Evolutionary conservation across 37 sponge, comb jelly and placozoan genomes (phyloP).

Genomic region (Diacarnus erythraeanus): DNA sequence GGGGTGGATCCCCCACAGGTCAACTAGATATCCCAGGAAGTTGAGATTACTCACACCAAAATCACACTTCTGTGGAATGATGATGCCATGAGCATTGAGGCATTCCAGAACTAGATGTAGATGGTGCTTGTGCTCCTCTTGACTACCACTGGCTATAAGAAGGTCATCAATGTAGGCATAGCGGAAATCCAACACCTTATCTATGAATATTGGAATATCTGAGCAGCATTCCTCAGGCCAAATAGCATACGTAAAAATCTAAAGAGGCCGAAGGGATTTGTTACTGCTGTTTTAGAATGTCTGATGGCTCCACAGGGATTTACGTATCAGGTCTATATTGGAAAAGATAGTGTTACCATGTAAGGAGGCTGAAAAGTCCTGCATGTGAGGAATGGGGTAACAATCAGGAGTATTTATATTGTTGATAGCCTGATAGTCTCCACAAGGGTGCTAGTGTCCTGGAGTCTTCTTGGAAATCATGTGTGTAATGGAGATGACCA

Average conservation of each 20-base stretch:
- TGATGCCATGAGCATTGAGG: conserved; percentile 41
- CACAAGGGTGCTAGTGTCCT: conserved; percentile 72
- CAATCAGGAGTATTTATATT: conserved; percentile 44
- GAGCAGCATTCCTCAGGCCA: conserved; percentile 59
- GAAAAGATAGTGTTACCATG: conserved; percentile 63
- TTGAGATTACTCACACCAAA: conserved; percentile 16
- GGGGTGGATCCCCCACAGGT: conserved; percentile 34
- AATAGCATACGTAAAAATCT: conserved; percentile 60
- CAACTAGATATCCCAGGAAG: conserved; percentile 35
- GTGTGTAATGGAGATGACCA: conserved; percentile 71
- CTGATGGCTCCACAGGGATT: conserved; percentile 45
- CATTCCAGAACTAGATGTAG: conserved; percentile 41
- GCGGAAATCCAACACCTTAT: conserved; percentile 48
- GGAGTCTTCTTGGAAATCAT: conserved; percentile 64
- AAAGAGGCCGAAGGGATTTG: conserved; percentile 65
- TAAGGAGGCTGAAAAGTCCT: conserved; percentile 50
- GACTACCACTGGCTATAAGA: conserved; percentile 51
- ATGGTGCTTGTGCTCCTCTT: no score
- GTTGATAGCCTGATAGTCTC: conserved; percentile 79
- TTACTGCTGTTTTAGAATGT: conserved; percentile 63
- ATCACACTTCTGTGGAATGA: conserved; percentile 45
- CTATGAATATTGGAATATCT: conserved; percentile 56
- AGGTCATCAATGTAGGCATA: conserved; percentile 51
- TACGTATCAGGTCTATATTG: conserved; percentile 64
- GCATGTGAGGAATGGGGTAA: conserved; percentile 70